Conservation (phyloP, 2,797 vertebrate genomes). For the Peromyscus nudipes region DNA sequence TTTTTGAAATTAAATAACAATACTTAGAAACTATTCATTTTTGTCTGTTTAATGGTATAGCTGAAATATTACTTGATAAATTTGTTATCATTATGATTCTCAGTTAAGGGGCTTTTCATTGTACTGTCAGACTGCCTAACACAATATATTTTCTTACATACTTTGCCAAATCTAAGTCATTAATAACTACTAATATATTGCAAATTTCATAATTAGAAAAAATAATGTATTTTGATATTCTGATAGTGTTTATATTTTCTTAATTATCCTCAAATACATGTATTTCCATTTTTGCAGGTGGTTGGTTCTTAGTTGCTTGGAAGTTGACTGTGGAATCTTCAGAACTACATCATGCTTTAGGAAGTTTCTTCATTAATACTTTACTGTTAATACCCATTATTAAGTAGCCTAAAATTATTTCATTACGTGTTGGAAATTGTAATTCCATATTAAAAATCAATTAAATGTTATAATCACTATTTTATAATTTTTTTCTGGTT, state of each 20-base stretch:
- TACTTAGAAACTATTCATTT: not conserved
- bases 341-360: accelerated
- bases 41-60: not conserved
- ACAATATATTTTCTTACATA: not conserved
- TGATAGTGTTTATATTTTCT: not conserved
- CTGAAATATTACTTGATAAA: not conserved
- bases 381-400: not conserved
- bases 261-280: not conserved
- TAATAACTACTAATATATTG: not conserved
- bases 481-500: not conserved
- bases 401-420: not conserved
- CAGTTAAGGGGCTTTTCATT: not conserved
- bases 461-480: not conserved
- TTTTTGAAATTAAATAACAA: not conserved
- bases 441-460: not conserved
- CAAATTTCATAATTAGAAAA: not conserved
- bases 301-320: not conserved
- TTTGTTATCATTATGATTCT: not conserved
- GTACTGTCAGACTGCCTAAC: not conserved
- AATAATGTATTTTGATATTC: not conserved
- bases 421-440: not conserved
- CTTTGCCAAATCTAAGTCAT: not conserved
- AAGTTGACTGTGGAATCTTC: not conserved
- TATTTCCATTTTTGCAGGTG: constrained; percentile 9
- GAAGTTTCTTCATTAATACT: not conserved